Evolutionary conservation across 2,888 invertebrate genomes (phyloP), one percentile per base, ranked within the genome.

Genomic region (Hydraecia micacea): DNA sequence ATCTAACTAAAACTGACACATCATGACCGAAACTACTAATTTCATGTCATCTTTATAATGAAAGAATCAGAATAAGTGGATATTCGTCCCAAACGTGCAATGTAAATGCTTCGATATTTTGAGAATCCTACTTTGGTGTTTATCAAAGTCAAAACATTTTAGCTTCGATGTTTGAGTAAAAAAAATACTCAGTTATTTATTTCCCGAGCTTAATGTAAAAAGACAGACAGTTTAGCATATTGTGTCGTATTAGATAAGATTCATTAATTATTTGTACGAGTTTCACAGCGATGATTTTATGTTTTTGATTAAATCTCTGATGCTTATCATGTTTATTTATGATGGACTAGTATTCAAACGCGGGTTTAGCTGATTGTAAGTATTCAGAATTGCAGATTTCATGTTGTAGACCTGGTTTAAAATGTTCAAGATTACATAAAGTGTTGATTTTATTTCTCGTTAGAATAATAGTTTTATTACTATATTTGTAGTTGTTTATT

Each of bases 261-360:
- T n/a, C n/a, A n/a, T n/a, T 71, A 69, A 87, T 87, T 68, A 83
- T 75, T 86, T 76, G 81, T 78, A 78, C 72, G 32, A 63, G 83
- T 82, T 87, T 66, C 69, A 83, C 80, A 73, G 77, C 71, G 65
- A 65, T 75, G 69, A 80, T 80, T 86, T 87, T 80, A 83, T 81
- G 76, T 80, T 73, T 77, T 66, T 72, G 79, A 83, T 81, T 67
- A 77, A 68, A 86, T 79, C 73, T 83, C 0, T 11, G 75, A 77
- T 77, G 46, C 2, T 58, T 66, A 71, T 86, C 84, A 9, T 46
- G 62, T 52, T 79, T 79, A 83, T 83, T 85, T 83, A 86, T 81
- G 52, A 70, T 67, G 60, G 7, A 77, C 77, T 77, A 42, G 73
- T 82, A 75, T 85, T 68, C 9, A 36, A 46, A 18, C 49, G 58